phyloP scores from a whole-genome alignment of 2,888 invertebrate species.

The Ectropis crepuscularia region DNA sequence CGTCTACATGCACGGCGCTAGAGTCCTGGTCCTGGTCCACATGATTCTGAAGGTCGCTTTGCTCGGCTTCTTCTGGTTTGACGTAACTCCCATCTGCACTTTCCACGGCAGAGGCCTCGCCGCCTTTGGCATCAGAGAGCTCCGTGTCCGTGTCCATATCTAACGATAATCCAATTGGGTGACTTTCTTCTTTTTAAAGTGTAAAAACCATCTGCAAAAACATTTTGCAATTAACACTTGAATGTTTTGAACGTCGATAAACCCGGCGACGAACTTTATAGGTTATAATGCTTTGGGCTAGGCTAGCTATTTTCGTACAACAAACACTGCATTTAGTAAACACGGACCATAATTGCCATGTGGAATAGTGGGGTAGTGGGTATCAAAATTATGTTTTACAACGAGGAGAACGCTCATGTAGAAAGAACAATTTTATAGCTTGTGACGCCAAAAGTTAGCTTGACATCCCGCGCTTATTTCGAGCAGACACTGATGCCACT shows the following conservation, averaged over 20 bases:
- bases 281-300: slow-evolving; percentile 64
- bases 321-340: not conserved
- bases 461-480: slow-evolving; percentile 79
- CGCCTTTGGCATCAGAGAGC: slow-evolving; percentile 12
- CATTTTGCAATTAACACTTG: slow-evolving; percentile 11
- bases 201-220: slow-evolving; percentile 65
- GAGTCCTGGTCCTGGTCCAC: slow-evolving; percentile 62
- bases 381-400: not conserved
- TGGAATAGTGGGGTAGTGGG: not conserved
- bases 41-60: slow-evolving; percentile 66
- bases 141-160: slow-evolving; percentile 43
- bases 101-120: slow-evolving; percentile 38
- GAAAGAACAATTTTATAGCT: slow-evolving; percentile 41
- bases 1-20: slow-evolving; percentile 50
- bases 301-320: slow-evolving; percentile 2
- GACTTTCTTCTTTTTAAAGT: slow-evolving; percentile 45
- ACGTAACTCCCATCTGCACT: slow-evolving; percentile 34
- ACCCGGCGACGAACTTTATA: slow-evolving; percentile 72
- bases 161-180: slow-evolving; percentile 57
- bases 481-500: slow-evolving; percentile 10
- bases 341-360: not conserved
- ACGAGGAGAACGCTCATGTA: not conserved
- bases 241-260: slow-evolving; percentile 34
- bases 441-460: slow-evolving; percentile 65
- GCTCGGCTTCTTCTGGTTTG: slow-evolving; percentile 36